phyloP scores from a whole-genome alignment of 2,113 vertebrate genomes.

The Myiozetetes cayanensis region DNA sequence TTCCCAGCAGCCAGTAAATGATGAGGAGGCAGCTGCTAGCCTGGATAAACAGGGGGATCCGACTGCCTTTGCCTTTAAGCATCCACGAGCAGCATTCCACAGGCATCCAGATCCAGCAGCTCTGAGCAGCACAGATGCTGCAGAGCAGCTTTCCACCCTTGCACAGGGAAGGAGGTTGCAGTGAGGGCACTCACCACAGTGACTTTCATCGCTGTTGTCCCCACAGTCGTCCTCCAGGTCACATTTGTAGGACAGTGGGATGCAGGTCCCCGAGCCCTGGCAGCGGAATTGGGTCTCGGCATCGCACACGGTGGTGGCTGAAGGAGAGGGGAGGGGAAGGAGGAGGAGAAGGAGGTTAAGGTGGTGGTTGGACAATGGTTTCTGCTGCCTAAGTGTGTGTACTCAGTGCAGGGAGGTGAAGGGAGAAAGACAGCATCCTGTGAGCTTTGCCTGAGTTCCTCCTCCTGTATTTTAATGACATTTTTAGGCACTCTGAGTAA shows the following conservation, averaged over 20 bases:
- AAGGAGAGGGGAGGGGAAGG: not conserved
- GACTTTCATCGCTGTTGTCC: slow-evolving; percentile 94
- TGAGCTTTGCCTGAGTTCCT: not conserved
- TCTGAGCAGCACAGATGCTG: not conserved
- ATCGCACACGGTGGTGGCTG: slow-evolving; percentile 91
- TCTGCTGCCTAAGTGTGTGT: not conserved
- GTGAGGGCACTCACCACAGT: slow-evolving; percentile 81
- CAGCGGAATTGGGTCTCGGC: slow-evolving; percentile 91
- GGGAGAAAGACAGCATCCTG: not conserved
- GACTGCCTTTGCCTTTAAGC: not conserved
- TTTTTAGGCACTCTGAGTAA: accelerated
- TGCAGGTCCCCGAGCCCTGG: slow-evolving; percentile 89
- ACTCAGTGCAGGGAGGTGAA: not conserved
- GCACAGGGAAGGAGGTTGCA: not conserved
- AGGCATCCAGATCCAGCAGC: not conserved
- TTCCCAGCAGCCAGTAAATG: not conserved
- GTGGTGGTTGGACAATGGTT: not conserved
- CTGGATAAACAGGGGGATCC: not conserved
- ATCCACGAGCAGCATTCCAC: not conserved
- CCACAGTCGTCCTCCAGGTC: slow-evolving; percentile 97
- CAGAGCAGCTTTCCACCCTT: not conserved
- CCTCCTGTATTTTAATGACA: not conserved
- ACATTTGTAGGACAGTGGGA: slow-evolving; percentile 95
- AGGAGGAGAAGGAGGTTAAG: not conserved
- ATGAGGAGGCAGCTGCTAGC: not conserved